Evolutionary conservation across 1,140 invertebrate species (phyloP).

Genomic region (Drosophila serrata): DNA sequence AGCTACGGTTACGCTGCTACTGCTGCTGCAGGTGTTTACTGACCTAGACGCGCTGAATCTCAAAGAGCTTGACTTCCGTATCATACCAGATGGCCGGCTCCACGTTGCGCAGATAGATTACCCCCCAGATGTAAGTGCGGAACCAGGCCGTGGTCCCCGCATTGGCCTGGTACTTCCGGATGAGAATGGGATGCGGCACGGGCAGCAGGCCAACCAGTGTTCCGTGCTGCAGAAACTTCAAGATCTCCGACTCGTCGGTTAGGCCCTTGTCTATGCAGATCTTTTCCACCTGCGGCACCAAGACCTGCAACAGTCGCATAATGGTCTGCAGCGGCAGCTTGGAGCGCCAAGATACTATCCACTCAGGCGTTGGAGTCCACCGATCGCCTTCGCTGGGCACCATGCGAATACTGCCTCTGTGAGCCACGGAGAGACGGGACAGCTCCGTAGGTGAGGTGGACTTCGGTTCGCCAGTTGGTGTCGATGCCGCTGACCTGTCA

Average conservation of each 20-base stretch:
- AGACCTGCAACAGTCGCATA: constrained; percentile 98
- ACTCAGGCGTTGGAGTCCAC: constrained; percentile 96
- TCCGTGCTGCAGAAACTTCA: constrained; percentile 99
- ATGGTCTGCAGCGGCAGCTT: constrained; percentile 99
- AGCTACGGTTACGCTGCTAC: constrained; percentile 44
- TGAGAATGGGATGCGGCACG: constrained; percentile 99
- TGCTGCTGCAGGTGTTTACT: constrained; percentile 69
- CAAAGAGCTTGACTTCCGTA: constrained; percentile 99
- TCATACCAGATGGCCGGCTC: constrained; percentile 99
- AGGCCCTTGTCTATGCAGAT: constrained; percentile 99
- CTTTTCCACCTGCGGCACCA: constrained; percentile 99
- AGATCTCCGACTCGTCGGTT: constrained; percentile 99
- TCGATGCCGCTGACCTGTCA: constrained; percentile 50
- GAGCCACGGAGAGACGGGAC: constrained; percentile 79
- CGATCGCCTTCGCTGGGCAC: constrained; percentile 70
- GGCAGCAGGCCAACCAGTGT: constrained; percentile 98
- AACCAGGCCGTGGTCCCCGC: constrained; percentile 99
- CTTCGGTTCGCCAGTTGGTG: constrained; percentile 45
- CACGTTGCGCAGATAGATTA: constrained; percentile 99
- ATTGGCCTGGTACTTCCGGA: constrained; percentile 99
- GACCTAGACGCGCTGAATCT: constrained; percentile 95
- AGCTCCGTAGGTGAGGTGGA: constrained; percentile 66
- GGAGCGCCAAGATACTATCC: constrained; percentile 98
- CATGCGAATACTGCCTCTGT: constrained; percentile 82
- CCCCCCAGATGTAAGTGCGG: constrained; percentile 99